Evolutionary conservation across 2,113 vertebrate genomes (phyloP), one percentile per base, ranked within the genome.

Genomic region (Datnioides undecimradiatus): DNA sequence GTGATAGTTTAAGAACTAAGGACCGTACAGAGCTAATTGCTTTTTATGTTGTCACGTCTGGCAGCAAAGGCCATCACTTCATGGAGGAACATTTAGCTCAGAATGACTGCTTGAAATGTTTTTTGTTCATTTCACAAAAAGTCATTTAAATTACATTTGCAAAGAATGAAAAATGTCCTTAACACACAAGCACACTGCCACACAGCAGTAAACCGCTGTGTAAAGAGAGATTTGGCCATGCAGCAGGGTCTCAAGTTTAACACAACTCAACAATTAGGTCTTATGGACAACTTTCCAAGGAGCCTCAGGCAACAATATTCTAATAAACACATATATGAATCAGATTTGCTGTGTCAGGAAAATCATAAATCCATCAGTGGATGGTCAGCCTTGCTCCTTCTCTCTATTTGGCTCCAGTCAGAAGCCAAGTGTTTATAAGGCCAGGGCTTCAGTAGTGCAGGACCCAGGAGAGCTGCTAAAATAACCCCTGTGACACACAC

Each of bases 371-470:
- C 77, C 70, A 59, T 87, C 54, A 74, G 38, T 69, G 74, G 43
- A 43, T 14, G 40, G 54, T 62, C 16, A 31, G 40, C 40, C 58
- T 38, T 71, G 43, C 63, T 46, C 31, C 27, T 23, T 73, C 14
- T 23, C 52, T 40, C n/a, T 34, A 66, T 51, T 79, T 57, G 64
- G 80, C 79, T 72, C 36, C 41, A 45, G 21, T 5, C 69, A 57
- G 74, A 40, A 62, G 64, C 45, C 49, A 38, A 76, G 62, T 79
- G 80, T 83, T 88, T 89, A 83, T 84, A 76, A 77, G 84, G 58
- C 17, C 78, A 65, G 33, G 55, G 9, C 27, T 62, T 46, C 19
- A 38, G 52, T 69, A 21, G 57, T 31, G 8, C 16, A 58, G 38
- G 59, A 65, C 43, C 25, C 51, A 17, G 54, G 29, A 71, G 60